Base-by-base conservation (phyloP, 2,113 vertebrate genomes). In the Ovibos moschatus region DNA sequence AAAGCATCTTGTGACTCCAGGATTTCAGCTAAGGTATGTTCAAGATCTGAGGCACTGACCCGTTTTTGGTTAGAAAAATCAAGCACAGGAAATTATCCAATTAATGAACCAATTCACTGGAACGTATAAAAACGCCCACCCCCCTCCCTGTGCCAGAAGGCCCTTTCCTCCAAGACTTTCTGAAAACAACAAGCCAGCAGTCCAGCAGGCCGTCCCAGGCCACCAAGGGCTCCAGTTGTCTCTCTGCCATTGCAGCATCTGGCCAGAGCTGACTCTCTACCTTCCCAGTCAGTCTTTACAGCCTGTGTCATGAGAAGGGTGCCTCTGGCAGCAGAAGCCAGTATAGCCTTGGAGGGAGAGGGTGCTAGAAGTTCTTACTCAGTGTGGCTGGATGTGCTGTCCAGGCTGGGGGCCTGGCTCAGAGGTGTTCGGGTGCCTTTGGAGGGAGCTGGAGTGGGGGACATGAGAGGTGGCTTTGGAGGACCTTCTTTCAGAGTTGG, bases 301-400 rank as follows among this genome's bases (percentile, higher is more conserved):
- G 30, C 62, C 87, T 97, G 76, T n/a, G 84, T 10, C 71, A 17
- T 13, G 60, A 62, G 11, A 2, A 45, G 36, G 36, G 92, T 27
- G 62, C 86, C 94, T 97, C 97, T 91, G 96, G 97, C 74, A 97
- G 97, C 91, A 89, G 60, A 97, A 78, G 81, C 83, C 96, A 96
- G 90, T 82, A 95, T 15, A 53, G 30, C 16, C 15, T 95, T 71
- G 81, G n/a, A 14, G 17, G 89, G 90, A 40, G 19, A 71, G 85
- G 97, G 62, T 43, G 15, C 23, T 43, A 15, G 76, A 60, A 86
- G 83, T 62, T 95, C 64, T 97, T 81, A 12, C 23, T 83, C 16
- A 87, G 87, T 57, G 78, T 93, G 79, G 82, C 25, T 30, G n/a
- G 45, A 76, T 87, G 86, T 78, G 43, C 43, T 78, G 25, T 45